These are phyloP conservation scores for Cyclopterus lumpus DNA, from an alignment of 2,797 vertebrate genomes.

Conservation along the genomic window DNA sequence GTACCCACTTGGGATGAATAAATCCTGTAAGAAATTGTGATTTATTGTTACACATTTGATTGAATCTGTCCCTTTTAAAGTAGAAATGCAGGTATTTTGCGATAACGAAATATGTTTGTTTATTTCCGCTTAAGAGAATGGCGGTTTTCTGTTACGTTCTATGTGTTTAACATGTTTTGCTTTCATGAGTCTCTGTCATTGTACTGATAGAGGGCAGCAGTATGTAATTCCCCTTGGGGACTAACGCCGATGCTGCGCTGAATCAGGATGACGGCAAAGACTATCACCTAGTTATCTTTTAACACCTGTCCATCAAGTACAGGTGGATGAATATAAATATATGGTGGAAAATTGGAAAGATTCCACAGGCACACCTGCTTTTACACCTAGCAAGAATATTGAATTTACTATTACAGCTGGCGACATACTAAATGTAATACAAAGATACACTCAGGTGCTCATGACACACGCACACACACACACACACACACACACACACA, in stretches of 20 bases:
- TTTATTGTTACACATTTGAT: neutral
- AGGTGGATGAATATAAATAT: neutral
- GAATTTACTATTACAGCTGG: neutral
- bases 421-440: neutral
- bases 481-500: conserved; percentile 19
- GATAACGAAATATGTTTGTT: neutral
- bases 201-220: neutral
- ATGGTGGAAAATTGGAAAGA: neutral
- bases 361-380: neutral
- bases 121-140: neutral
- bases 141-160: neutral
- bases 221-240: neutral
- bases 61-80: neutral
- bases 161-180: neutral
- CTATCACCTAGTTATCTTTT: neutral
- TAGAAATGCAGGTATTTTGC: too few relatives aligned
- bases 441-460: conserved; percentile 30
- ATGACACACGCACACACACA: conserved; percentile 4
- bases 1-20: neutral
- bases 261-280: neutral
- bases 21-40: neutral
- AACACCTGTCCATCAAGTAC: conserved; percentile 2
- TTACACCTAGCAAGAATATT: neutral
- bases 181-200: neutral
- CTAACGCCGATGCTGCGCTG: neutral